A percentile compares a stretch with the other conserved stretches of the same genome.
Evolutionary conservation across 2,888 invertebrate species (phyloP).

Genomic region (Hirtodrosophila histrioides): DNA sequence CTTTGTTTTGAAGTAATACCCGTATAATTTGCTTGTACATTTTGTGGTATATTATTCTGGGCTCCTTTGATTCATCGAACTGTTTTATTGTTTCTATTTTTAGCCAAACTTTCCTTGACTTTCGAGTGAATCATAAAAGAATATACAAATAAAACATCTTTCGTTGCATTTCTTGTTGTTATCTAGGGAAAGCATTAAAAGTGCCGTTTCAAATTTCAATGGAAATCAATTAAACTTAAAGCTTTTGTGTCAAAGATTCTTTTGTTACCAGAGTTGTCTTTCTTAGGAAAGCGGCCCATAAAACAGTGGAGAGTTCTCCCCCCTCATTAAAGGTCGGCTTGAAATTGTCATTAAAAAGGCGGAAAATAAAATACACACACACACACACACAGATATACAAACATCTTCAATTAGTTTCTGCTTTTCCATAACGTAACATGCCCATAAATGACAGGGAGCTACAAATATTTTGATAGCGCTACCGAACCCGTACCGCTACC

Average conservation of each 20-base stretch:
- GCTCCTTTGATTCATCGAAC: not conserved
- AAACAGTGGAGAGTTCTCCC: conserved; percentile 29
- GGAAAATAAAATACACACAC: conserved; percentile 34
- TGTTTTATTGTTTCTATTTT: conserved; percentile 13
- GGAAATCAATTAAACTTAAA: conserved; percentile 71
- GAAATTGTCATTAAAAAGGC: conserved; percentile 68
- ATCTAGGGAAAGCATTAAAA: conserved; percentile 54
- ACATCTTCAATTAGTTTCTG: conserved; percentile 62
- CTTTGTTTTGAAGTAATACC: too few relatives aligned
- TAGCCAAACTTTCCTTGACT: conserved; percentile 3
- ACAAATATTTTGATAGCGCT: conserved; percentile 72
- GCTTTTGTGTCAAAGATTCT: conserved; percentile 57
- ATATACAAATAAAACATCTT: conserved; percentile 14
- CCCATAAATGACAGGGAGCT: conserved; percentile 61
- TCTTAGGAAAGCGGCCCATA: conserved; percentile 45
- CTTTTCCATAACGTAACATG: conserved; percentile 52
- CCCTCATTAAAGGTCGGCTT: conserved; percentile 63
- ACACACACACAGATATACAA: conserved; percentile 25
- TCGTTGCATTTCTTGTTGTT: conserved; percentile 27
- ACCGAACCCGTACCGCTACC: conserved; percentile 22
- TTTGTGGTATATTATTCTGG: conserved; percentile 1
- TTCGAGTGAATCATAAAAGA: conserved; percentile 36
- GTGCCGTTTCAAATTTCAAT: conserved; percentile 75
- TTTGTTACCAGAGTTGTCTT: conserved; percentile 33
- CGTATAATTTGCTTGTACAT: too few relatives aligned